Conservation (phyloP, 2,113 vertebrate genomes). For the Turnix velox region DNA sequence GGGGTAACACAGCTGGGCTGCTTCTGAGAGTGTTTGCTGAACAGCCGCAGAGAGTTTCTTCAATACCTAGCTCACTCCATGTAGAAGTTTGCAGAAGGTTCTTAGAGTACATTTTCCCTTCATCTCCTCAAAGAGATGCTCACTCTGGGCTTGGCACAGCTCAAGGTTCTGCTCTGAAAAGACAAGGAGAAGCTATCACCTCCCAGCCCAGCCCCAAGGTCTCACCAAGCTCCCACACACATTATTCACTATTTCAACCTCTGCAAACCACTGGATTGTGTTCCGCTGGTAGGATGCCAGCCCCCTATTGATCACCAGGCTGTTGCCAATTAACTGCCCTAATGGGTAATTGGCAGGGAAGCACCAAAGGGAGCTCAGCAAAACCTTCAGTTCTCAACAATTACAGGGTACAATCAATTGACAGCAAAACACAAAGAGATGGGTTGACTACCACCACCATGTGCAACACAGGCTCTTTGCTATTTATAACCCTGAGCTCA, state of each 20-base stretch:
- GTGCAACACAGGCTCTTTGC: rapidly evolving
- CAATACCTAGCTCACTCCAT: background rate
- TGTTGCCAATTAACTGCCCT: background rate
- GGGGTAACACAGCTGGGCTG: background rate
- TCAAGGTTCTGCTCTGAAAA: rapidly evolving
- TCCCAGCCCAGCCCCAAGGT: too few relatives aligned
- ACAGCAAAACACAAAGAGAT: background rate
- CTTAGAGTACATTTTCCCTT: background rate
- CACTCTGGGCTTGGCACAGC: background rate
- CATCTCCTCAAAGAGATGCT: too few relatives aligned
- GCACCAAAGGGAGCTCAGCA: background rate
- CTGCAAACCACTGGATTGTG: background rate
- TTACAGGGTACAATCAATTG: background rate
- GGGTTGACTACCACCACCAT: rapidly evolving
- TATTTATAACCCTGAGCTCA: background rate
- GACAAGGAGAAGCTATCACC: background rate
- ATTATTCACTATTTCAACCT: background rate
- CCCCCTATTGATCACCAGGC: background rate
- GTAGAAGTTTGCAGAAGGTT: background rate
- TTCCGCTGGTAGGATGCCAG: background rate
- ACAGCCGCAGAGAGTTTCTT: too few relatives aligned
- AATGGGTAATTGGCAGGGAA: background rate
- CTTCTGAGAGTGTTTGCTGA: background rate
- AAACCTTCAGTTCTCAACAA: background rate
- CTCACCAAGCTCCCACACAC: background rate